phyloP scores from a whole-genome alignment of 2,797 vertebrate species.

The Brachyrhaphis roseni region DNA sequence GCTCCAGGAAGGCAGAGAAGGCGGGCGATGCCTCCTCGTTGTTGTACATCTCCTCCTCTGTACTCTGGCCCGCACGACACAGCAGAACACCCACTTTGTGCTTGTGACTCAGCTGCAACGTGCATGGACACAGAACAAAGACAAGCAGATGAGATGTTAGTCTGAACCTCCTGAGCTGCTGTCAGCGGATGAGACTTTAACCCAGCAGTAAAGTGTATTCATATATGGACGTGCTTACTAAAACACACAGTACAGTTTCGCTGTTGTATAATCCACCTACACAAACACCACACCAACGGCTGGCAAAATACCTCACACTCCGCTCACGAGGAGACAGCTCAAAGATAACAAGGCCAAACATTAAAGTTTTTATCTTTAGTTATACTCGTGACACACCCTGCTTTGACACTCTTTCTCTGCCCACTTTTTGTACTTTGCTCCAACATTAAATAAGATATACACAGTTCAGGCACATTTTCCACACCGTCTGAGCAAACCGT shows the following conservation, averaged over 20 bases:
- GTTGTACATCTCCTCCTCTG: slow-evolving; percentile 99
- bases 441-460: slow-evolving; percentile 14
- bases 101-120: slow-evolving; percentile 87
- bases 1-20: slow-evolving; percentile 88
- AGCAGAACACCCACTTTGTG: slow-evolving; percentile 96
- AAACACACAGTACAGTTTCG: slow-evolving; percentile 8
- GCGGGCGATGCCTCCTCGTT: slow-evolving; percentile 90
- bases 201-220: slow-evolving; percentile 1
- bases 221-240: slow-evolving; percentile 9
- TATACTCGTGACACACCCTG: slow-evolving; percentile 42
- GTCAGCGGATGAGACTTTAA: slow-evolving; percentile 13
- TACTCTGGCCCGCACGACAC: slow-evolving; percentile 93
- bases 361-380: slow-evolving; percentile 46
- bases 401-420: slow-evolving; percentile 28
- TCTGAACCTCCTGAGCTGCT: slow-evolving; percentile 8
- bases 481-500: slow-evolving; percentile 1
- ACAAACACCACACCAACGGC: slow-evolving; percentile 31
- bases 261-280: slow-evolving; percentile 43
- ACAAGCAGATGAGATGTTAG: slow-evolving; percentile 19
- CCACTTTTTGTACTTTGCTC: slow-evolving; percentile 33
- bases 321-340: slow-evolving; percentile 30
- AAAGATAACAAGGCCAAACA: slow-evolving; percentile 51
- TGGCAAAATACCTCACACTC: slow-evolving; percentile 30
- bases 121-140: slow-evolving; percentile 14
- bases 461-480: slow-evolving; percentile 10